Percentiles rank a stretch among this genome's conserved stretches.
Evolutionary conservation across 2,113 vertebrate species (phyloP).

Genomic region (Junco hyemalis): DNA sequence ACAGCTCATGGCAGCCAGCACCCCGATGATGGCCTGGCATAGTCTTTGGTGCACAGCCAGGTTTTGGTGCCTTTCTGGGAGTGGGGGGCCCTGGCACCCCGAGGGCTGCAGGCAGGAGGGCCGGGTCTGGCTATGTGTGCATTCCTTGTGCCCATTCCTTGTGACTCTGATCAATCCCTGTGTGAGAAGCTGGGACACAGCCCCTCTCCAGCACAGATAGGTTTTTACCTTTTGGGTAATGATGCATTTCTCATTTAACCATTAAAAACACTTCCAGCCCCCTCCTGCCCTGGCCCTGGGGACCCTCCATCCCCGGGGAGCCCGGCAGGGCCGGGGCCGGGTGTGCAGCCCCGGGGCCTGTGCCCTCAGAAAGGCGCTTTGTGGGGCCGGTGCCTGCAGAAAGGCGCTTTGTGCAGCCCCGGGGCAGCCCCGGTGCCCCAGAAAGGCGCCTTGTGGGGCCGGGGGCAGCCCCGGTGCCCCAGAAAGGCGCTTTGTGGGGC

Average conservation of each 20-base stretch:
- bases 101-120: fast-evolving
- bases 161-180: fast-evolving
- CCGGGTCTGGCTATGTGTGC: neutral
- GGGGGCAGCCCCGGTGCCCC: neutral
- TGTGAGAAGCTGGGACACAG: fast-evolving
- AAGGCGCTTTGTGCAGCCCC: neutral
- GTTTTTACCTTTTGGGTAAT: neutral
- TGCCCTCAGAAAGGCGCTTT: no score
- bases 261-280: neutral
- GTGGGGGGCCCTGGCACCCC: neutral
- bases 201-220: neutral
- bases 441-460: no score
- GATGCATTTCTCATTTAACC: constrained; percentile 27
- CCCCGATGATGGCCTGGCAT: no score
- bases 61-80: neutral
- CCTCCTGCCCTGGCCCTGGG: neutral
- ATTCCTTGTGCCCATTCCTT: neutral
- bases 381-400: no score
- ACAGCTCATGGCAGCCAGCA: no score
- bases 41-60: no score
- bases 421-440: no score
- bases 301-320: neutral
- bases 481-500: constrained; percentile 98
- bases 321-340: neutral
- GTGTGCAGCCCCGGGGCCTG: no score